A percentile compares a stretch with the other conserved stretches of the same genome.
phyloP scores from a whole-genome alignment of 2,888 invertebrate species.

The Stenodema calcarata region DNA sequence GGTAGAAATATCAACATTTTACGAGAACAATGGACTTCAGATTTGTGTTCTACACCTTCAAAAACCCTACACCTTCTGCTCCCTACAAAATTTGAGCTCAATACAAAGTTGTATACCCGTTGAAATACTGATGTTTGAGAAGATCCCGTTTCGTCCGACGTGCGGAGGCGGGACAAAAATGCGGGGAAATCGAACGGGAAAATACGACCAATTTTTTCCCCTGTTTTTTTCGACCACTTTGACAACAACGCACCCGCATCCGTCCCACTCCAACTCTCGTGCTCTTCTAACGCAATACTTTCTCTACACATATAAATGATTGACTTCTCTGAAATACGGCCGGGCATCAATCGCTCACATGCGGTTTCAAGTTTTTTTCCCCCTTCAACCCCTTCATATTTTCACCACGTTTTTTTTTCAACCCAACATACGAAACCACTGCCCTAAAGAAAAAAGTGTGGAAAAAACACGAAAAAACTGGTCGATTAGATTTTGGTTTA shows the following conservation, averaged over 20 bases:
- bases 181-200: not conserved
- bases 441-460: not conserved
- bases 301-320: not conserved
- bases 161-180: not conserved
- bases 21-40: too few relatives aligned
- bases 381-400: not conserved
- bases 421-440: not conserved
- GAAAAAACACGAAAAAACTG: not conserved
- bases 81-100: too few relatives aligned
- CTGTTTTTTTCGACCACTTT: not conserved
- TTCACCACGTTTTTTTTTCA: not conserved
- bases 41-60: too few relatives aligned
- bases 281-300: not conserved
- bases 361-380: not conserved
- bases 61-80: too few relatives aligned
- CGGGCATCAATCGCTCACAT: constrained; percentile 28
- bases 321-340: constrained; percentile 5
- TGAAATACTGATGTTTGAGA: too few relatives aligned
- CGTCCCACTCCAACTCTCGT: too few relatives aligned
- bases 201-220: not conserved
- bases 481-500: not conserved
- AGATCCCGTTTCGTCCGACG: not conserved
- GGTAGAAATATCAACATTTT: too few relatives aligned
- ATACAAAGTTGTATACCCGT: too few relatives aligned
- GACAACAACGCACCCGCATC: not conserved